Percentiles rank a stretch among this genome's conserved stretches.
Evolutionary conservation across 2,113 vertebrate genomes (phyloP).

Genomic region (Brienomyrus brachyistius): DNA sequence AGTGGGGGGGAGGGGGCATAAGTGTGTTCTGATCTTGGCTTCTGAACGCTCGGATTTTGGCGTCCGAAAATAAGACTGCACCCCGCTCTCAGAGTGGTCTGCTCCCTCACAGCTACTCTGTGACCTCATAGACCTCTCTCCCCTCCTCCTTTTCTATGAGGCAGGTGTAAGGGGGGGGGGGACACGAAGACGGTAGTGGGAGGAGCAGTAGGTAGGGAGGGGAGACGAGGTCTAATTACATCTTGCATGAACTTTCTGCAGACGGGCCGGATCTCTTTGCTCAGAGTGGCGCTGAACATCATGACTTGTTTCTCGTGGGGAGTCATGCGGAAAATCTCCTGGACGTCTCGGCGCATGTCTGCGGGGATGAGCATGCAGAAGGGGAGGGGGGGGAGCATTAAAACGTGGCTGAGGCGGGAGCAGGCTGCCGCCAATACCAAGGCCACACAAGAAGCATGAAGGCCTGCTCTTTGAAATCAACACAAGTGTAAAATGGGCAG

Average conservation of each 20-base stretch:
- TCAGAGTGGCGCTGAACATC: slow-evolving; percentile 81
- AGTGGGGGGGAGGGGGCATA: not conserved
- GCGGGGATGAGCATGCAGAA: not conserved
- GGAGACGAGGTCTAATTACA: slow-evolving; percentile 64
- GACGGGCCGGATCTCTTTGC: slow-evolving; percentile 76
- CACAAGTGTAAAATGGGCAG: not conserved
- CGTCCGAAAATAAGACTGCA: not conserved
- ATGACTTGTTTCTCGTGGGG: slow-evolving; percentile 81
- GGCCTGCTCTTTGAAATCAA: not conserved
- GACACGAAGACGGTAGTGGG: slow-evolving; percentile 29
- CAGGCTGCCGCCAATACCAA: not conserved
- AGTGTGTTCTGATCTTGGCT: not conserved
- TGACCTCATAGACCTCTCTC: not conserved
- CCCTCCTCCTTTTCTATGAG: slow-evolving; percentile 11
- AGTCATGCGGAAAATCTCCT: slow-evolving; percentile 80
- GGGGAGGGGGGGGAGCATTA: not conserved
- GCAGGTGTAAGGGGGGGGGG: not conserved
- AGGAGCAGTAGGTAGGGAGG: slow-evolving; percentile 49
- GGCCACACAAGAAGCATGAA: not conserved
- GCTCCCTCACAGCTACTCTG: not conserved
- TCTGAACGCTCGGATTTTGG: not conserved
- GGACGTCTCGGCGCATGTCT: slow-evolving; percentile 79
- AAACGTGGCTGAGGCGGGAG: not conserved
- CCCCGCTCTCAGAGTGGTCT: not conserved
- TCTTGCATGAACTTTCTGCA: slow-evolving; percentile 85